Evolutionary conservation across 92 coral and sea anemone genomes (phyloP), one percentile per base, ranked within the genome.

Genomic region (Epizoanthus fatuus): DNA sequence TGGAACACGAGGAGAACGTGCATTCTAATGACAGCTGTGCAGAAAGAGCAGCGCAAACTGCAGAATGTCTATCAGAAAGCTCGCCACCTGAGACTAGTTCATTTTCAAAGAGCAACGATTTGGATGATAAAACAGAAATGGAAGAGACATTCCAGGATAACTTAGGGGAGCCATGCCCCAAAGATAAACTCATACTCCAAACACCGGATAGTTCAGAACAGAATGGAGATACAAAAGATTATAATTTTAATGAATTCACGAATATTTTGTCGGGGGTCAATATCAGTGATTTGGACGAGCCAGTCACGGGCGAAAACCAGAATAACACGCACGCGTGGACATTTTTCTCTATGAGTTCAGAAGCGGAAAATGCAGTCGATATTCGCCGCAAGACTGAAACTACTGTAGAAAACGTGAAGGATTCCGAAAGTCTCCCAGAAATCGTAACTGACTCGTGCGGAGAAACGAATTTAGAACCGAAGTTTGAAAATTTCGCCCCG

Each of bases 241-340:
- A 56, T 20, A 66, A 81, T n/a, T 55, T 66, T 52, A 81, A 66
- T 52, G 85, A 66, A 19, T 81, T 66, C 73, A 55, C 75, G 42
- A 66, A 69, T 47, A 22, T 66, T 35, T 51, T 81, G 10, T 45
- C 47, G n/a, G 17, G 29, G 66, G 75, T 47, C 74, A 81, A 66
- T 67, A 81, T 66, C 63, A 39, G 85, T 7, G 63, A 66, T 35
- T 51, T 35, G 37, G 58, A 67, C 49, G 52, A 66, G 75, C 19
- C 75, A 38, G 85, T 56, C 63, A 85, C 47, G 68, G 84, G 57
- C 65, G 68, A 62, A 55, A 67, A 80, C 64, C n/a, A 69, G 8
- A 91, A 86, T 37, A 86, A 75, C 45, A 94, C 88, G 3, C 98
- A 94, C 86, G 87, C 98, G 59, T 94, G 98, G 98, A 94, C 95